phyloP scores from a whole-genome alignment of 2,113 vertebrate genomes.

The Serilophus lunatus region DNA sequence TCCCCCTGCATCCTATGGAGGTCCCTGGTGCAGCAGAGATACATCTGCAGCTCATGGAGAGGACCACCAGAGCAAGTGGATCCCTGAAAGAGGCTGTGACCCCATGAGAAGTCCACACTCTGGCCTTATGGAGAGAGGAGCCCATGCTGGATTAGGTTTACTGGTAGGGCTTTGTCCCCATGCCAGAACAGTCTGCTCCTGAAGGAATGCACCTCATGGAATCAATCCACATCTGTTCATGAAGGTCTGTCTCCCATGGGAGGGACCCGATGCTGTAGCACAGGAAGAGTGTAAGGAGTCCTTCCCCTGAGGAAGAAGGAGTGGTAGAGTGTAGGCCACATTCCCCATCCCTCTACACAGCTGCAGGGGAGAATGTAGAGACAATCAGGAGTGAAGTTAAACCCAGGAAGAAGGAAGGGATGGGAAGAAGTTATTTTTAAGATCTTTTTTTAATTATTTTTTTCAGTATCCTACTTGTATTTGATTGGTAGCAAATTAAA shows the following conservation, averaged over 20 bases:
- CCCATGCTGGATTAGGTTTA: not conserved
- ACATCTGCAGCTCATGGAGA: not conserved
- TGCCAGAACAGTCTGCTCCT: not conserved
- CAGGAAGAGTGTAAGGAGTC: not conserved
- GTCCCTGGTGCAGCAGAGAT: fast-evolving
- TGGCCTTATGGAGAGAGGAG: not conserved
- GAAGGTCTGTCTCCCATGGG: not conserved
- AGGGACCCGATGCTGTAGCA: not conserved
- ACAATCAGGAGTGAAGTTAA: not conserved
- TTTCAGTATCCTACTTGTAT: not conserved
- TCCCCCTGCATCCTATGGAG: fast-evolving
- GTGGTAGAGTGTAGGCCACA: fast-evolving
- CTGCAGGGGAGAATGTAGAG: not conserved
- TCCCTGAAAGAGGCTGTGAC: not conserved
- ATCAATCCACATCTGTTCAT: not conserved
- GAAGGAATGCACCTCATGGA: fast-evolving
- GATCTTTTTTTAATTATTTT: fast-evolving
- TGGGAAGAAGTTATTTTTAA: not conserved
- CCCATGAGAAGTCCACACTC: not conserved
- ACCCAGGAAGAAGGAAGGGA: fast-evolving
- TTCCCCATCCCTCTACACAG: fast-evolving
- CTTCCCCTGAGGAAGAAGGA: not conserved
- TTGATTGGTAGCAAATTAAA: not conserved
- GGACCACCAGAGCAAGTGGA: not conserved
- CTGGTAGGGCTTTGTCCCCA: not conserved